Evolutionary conservation across 2,888 invertebrate genomes (phyloP), one percentile per base, ranked within the genome.

Genomic region (Chaitophorus viminalis): DNA sequence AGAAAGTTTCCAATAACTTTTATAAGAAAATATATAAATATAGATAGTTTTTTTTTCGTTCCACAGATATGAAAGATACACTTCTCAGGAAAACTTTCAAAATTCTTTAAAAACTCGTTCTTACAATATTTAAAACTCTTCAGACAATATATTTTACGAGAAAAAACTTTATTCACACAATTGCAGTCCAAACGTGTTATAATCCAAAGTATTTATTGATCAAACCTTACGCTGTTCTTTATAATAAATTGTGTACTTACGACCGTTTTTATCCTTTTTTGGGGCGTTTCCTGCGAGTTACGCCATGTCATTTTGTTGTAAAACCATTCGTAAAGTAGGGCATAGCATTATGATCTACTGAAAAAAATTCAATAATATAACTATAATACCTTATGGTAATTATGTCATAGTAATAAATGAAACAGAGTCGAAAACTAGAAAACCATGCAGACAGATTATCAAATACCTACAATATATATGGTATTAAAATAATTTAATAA

Each of bases 151-250:
- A 82, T 46, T 70, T 70, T 82, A 82, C 25, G 46, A 14, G 46
- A 14, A 3, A 14, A 70, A 82, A 82, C 70, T 82, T 82, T 82
- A 52, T 82, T 52, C 46, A 52, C 68, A 82, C 82, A 70, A 70
- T 46, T 70, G 14, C 2, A 74, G 31, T 74, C 52, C 72, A 11
- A 54, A 74, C 33, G 54, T 36, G 82, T 83, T 60, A 74, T 74
- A 83, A 83, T 83, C 54, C 82, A 11, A 74, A 74, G 82, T 74
- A 60, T 83, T 83, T 74, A 75, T 60, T 60, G 74, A 74, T 83
- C 72, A 74, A 82, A 82, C 31, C 21, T 2, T 36, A 31, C 31
- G 33, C 18, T 21, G 77, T 33, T 14, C 14, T 33, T 60, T 36
- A 31, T 29, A 60, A 83, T 74, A 83, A 83, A 83, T 74, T 54